A percentile compares a stretch with the other conserved stretches of the same genome.
Conservation (phyloP, 1,140 invertebrate genomes). For the Ooceraea biroi region DNA sequence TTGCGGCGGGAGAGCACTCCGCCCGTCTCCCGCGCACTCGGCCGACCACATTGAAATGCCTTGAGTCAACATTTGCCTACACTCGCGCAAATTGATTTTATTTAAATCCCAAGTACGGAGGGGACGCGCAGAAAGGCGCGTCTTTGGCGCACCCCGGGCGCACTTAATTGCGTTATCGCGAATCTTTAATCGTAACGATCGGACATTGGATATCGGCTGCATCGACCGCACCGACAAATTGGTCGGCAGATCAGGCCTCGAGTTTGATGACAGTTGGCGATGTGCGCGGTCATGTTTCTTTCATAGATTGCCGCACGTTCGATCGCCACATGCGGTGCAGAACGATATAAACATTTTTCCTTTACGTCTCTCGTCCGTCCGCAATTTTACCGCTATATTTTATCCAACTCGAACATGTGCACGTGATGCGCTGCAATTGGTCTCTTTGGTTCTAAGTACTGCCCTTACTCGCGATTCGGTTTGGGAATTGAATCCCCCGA, state of each 20-base stretch:
- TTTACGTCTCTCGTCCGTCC: background rate
- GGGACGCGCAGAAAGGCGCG: slow-evolving; percentile 72
- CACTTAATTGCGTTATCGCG: slow-evolving; percentile 83
- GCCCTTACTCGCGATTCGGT: background rate
- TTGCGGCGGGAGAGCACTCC: slow-evolving; percentile 81
- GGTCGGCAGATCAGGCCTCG: slow-evolving; percentile 19
- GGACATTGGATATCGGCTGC: slow-evolving; percentile 55
- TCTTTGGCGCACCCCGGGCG: slow-evolving; percentile 67
- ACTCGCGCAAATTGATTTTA: slow-evolving; percentile 85
- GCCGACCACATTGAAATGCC: slow-evolving; percentile 84
- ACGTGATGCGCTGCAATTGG: background rate
- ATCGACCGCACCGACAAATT: slow-evolving; percentile 54
- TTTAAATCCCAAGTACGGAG: slow-evolving; percentile 84
- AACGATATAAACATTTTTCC: slow-evolving; percentile 33
- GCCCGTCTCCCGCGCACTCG: slow-evolving; percentile 74
- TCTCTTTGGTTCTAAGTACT: too few relatives aligned
- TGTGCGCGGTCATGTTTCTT: slow-evolving; percentile 45
- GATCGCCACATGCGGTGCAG: background rate
- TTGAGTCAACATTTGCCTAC: slow-evolving; percentile 86
- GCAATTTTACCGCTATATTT: too few relatives aligned
- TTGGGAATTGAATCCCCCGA: background rate
- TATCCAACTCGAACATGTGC: too few relatives aligned
- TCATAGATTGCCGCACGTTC: background rate
- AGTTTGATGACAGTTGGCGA: slow-evolving; percentile 7
- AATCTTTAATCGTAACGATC: slow-evolving; percentile 69